Percentiles rank a stretch among this genome's conserved stretches.
phyloP scores from a whole-genome alignment of 2,888 invertebrate genomes.

The Chalcis sispes region DNA sequence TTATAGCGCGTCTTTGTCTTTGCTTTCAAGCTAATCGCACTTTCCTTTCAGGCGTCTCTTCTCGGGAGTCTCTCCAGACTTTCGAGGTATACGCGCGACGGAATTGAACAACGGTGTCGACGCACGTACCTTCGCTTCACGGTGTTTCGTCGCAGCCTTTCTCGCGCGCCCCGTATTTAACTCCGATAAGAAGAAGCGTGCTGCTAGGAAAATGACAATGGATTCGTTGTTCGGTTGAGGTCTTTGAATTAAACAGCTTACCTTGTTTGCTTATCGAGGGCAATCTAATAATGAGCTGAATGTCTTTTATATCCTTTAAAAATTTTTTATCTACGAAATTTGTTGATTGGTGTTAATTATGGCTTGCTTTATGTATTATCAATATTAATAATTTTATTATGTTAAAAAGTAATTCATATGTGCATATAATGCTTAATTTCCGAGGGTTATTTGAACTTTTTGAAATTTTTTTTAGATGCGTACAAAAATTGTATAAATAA shows the following conservation, averaged over 20 bases:
- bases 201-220: background rate
- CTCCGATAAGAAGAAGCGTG: slow-evolving; percentile 25
- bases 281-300: too few relatives aligned
- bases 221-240: background rate
- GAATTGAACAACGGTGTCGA: background rate
- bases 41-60: slow-evolving; percentile 35
- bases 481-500: too few relatives aligned
- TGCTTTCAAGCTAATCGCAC: slow-evolving; percentile 16
- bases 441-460: too few relatives aligned
- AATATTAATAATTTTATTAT: too few relatives aligned
- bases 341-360: too few relatives aligned
- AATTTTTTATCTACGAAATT: too few relatives aligned
- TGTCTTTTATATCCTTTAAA: too few relatives aligned
- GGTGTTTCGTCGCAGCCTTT: background rate
- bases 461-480: too few relatives aligned
- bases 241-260: background rate
- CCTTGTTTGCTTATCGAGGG: too few relatives aligned
- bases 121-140: background rate
- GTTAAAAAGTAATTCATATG: too few relatives aligned
- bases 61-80: background rate
- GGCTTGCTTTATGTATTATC: too few relatives aligned
- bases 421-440: too few relatives aligned
- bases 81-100: background rate
- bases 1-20: slow-evolving; percentile 20
- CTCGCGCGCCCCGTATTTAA: slow-evolving; percentile 1